Conservation (phyloP, 2,888 invertebrate species). For the Thalpophila matura region DNA sequence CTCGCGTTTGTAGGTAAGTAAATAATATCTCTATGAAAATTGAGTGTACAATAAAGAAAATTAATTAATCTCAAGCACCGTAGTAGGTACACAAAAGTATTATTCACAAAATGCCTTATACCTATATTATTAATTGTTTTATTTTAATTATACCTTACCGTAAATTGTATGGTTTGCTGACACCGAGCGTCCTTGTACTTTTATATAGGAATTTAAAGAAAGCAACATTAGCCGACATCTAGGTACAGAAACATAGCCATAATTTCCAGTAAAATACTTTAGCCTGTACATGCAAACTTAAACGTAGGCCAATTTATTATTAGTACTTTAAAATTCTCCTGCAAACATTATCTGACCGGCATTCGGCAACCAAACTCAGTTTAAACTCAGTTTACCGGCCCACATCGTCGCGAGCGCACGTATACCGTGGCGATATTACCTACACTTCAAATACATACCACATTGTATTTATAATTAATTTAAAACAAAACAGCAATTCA, state of each 20-base stretch:
- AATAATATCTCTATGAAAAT: too few species aligned
- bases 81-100: too few species aligned
- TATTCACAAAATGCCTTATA: too few species aligned
- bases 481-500: background rate
- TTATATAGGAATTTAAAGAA: too few species aligned
- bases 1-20: too few species aligned
- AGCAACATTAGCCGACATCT: too few species aligned
- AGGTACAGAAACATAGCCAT: conserved; percentile 6
- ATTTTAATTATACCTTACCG: too few species aligned
- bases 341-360: conserved; percentile 19
- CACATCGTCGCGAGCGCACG: conserved; percentile 19
- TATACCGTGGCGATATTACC: conserved; percentile 3
- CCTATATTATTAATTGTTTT: too few species aligned
- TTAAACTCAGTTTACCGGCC: conserved; percentile 34
- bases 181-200: too few species aligned
- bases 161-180: too few species aligned
- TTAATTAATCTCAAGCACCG: too few species aligned
- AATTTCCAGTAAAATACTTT: conserved; percentile 24
- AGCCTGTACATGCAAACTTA: conserved; percentile 17
- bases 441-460: background rate
- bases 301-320: conserved; percentile 40
- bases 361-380: background rate
- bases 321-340: conserved; percentile 16
- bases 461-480: background rate
- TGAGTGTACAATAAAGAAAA: too few species aligned